Conservation (phyloP, 2,113 vertebrate species). For the Chelonoidis abingdonii region DNA sequence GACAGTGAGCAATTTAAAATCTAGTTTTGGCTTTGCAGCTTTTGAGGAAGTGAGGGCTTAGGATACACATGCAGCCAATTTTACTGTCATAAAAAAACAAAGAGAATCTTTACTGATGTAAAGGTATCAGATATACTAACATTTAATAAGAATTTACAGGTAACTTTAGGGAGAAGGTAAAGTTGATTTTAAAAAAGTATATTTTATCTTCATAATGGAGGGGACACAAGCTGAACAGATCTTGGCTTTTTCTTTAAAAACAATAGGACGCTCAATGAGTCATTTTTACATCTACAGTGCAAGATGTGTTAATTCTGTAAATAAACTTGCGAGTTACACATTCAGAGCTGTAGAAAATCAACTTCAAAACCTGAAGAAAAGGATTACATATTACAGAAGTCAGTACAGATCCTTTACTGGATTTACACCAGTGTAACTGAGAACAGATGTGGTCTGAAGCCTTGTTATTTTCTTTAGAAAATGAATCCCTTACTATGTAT, state of each 20-base stretch:
- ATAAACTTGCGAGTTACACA: neutral
- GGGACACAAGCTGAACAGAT: neutral
- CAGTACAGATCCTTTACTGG: neutral
- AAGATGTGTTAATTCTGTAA: neutral
- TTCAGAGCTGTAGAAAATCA: neutral
- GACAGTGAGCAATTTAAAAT: neutral
- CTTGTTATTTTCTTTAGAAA: neutral
- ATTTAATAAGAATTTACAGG: neutral
- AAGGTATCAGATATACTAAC: neutral
- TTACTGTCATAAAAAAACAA: neutral
- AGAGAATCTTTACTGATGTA: neutral
- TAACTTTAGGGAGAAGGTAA: neutral
- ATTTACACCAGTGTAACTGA: neutral
- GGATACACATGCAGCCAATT: neutral
- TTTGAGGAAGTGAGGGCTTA: fast-evolving
- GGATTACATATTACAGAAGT: neutral
- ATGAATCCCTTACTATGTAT: neutral
- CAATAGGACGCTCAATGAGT: neutral
- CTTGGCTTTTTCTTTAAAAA: neutral
- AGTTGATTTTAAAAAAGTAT: neutral
- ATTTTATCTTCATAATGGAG: neutral
- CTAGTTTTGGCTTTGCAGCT: neutral
- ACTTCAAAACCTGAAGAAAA: neutral
- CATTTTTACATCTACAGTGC: neutral
- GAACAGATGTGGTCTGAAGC: neutral